phyloP scores from a whole-genome alignment of 2,797 vertebrate species.

The Moxostoma hubbsi region DNA sequence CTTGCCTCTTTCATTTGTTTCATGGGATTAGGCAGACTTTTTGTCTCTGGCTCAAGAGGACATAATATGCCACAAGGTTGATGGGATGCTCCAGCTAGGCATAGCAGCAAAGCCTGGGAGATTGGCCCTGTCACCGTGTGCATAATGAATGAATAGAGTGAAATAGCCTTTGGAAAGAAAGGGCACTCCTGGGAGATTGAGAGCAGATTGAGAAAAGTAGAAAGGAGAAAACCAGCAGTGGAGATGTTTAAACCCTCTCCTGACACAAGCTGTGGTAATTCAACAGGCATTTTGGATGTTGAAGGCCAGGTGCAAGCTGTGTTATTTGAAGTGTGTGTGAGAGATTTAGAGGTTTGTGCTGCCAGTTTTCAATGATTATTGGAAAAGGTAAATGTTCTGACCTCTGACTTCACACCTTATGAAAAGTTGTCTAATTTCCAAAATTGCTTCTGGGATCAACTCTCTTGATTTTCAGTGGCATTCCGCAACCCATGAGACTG shows the following conservation, averaged over 20 bases:
- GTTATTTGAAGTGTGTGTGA: neutral
- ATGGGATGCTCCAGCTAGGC: slow-evolving; percentile 16
- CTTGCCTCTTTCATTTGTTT: neutral
- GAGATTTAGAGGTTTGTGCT: slow-evolving; percentile 19
- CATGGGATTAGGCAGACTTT: slow-evolving; percentile 8
- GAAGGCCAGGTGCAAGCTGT: neutral
- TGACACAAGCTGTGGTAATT: slow-evolving; percentile 49
- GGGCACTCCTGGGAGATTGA: slow-evolving; percentile 53
- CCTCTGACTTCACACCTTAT: slow-evolving; percentile 16
- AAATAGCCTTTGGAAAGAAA: slow-evolving; percentile 57
- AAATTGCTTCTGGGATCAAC: slow-evolving; percentile 26
- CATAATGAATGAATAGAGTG: slow-evolving; percentile 52
- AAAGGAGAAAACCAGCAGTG: slow-evolving; percentile 48
- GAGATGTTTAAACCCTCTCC: slow-evolving; percentile 48
- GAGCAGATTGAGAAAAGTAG: slow-evolving; percentile 52
- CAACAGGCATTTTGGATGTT: slow-evolving; percentile 29
- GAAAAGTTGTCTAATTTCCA: neutral
- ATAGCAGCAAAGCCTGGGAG: slow-evolving; percentile 44
- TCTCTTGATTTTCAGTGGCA: slow-evolving; percentile 1
- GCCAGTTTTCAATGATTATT: slow-evolving; percentile 30
- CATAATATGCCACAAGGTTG: slow-evolving; percentile 39
- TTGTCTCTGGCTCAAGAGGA: slow-evolving; percentile 20
- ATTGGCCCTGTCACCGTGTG: slow-evolving; percentile 51
- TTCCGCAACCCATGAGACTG: too few species aligned
- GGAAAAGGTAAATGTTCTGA: slow-evolving; percentile 24